phyloP scores from a whole-genome alignment of 2,797 vertebrate genomes.

The Eleutherodactylus coqui region DNA sequence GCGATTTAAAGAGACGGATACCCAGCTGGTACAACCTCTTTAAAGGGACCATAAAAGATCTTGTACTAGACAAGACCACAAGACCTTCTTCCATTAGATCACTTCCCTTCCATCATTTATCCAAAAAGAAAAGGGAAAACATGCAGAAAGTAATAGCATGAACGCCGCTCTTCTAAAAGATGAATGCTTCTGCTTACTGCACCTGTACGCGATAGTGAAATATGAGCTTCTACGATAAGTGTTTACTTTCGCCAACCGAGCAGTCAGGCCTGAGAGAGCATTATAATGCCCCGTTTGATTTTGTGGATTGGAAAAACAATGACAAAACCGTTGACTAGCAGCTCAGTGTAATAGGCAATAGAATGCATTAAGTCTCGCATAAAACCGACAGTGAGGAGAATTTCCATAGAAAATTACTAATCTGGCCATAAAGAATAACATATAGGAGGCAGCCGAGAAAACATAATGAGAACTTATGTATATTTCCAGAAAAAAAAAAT shows the following conservation, averaged over 20 bases:
- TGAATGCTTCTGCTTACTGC: not conserved
- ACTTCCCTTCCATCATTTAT: not conserved
- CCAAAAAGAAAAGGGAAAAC: not conserved
- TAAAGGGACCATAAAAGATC: not conserved
- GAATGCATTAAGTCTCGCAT: constrained; percentile 37
- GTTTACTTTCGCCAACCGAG: not conserved
- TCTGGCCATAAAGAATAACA: constrained; percentile 42
- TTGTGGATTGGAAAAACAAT: constrained; percentile 39
- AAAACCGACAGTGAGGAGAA: constrained; percentile 16
- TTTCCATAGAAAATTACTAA: constrained; percentile 45
- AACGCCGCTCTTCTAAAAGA: not conserved
- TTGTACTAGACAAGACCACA: not conserved
- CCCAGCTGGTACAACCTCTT: not conserved
- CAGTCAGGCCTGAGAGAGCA: not conserved
- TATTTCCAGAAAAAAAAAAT: constrained; percentile 31
- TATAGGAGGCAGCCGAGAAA: constrained; percentile 31
- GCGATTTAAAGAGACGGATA: too few relatives aligned
- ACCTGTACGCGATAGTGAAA: not conserved
- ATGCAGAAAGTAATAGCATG: not conserved
- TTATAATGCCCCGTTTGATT: constrained; percentile 24
- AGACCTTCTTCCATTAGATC: not conserved
- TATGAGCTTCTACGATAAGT: not conserved
- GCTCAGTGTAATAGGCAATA: constrained; percentile 20
- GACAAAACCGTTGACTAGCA: not conserved
- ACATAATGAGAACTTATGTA: constrained; percentile 38